phyloP scores from a whole-genome alignment of 2,113 vertebrate genomes.

The Gambusia holbrooki region DNA sequence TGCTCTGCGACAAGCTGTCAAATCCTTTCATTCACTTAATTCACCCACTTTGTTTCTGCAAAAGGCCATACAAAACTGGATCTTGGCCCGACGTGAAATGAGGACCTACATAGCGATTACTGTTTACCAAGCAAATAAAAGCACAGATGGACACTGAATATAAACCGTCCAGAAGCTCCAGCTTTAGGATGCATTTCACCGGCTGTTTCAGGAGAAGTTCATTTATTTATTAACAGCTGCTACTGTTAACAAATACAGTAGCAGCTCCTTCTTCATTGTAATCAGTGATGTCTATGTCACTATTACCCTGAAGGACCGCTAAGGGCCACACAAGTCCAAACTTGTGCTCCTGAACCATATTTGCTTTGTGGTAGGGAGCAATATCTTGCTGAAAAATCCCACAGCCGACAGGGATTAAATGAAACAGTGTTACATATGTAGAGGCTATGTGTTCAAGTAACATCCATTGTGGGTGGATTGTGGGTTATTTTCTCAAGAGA shows the following conservation, averaged over 20 bases:
- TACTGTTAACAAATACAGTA: not conserved
- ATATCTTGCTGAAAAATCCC: too few species aligned
- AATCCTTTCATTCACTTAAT: constrained; percentile 32
- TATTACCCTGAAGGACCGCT: not conserved
- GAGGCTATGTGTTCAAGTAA: too few species aligned
- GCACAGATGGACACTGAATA: not conserved
- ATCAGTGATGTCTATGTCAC: not conserved
- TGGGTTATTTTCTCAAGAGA: too few species aligned
- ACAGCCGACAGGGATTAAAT: too few species aligned
- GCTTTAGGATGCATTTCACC: not conserved
- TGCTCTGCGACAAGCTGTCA: constrained; percentile 18
- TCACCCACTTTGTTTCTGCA: constrained; percentile 9
- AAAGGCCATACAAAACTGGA: constrained; percentile 5
- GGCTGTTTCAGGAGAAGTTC: not conserved
- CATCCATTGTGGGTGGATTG: too few species aligned
- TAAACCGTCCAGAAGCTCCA: not conserved
- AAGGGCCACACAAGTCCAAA: not conserved
- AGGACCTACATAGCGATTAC: constrained; percentile 8
- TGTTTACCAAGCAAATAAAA: not conserved
- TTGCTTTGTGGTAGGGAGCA: too few species aligned
- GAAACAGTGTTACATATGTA: too few species aligned
- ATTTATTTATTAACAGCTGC: too few species aligned
- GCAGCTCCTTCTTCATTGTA: not conserved
- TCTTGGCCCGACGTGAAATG: constrained; percentile 9
- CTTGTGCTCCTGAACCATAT: not conserved